Percentiles rank a stretch among this genome's conserved stretches.
These are phyloP conservation scores for Troides aeacus DNA, from an alignment of 2,888 invertebrate genomes.

Conservation along the genomic window DNA sequence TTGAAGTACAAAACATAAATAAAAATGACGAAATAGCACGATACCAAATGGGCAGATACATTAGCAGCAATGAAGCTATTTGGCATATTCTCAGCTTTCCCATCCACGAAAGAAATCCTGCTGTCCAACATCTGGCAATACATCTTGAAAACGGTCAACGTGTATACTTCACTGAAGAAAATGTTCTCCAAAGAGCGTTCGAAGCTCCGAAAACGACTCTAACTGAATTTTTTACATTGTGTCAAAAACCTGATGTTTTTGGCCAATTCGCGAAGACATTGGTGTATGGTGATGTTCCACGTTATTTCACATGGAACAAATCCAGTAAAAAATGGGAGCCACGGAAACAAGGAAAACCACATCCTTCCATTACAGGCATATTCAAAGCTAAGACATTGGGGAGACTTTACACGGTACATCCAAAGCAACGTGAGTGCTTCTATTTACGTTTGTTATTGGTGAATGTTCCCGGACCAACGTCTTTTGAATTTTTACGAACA, in stretches of 20 bases:
- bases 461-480: conserved; percentile 36
- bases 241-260: conserved; percentile 29
- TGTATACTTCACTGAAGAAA: conserved; percentile 30
- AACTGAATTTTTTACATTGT: conserved; percentile 31
- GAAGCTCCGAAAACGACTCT: conserved; percentile 22
- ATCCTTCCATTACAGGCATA: conserved; percentile 30
- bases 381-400: conserved; percentile 28
- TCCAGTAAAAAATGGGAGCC: conserved; percentile 31
- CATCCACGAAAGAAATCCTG: background rate
- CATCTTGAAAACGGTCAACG: conserved; percentile 32
- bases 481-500: conserved; percentile 18
- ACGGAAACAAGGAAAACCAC: conserved; percentile 32
- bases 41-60: too few relatives aligned
- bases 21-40: conserved; percentile 22
- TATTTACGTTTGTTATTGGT: conserved; percentile 27
- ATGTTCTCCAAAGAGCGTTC: conserved; percentile 28
- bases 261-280: conserved; percentile 30
- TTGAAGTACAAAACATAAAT: conserved; percentile 19
- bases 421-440: conserved; percentile 10
- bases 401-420: too few relatives aligned
- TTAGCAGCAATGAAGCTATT: too few relatives aligned
- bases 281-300: conserved; percentile 24
- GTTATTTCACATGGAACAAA: conserved; percentile 14
- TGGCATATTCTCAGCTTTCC: too few relatives aligned
- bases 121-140: conserved; percentile 24